phyloP scores from a whole-genome alignment of 2,888 invertebrate genomes.

The Agrochola macilenta region DNA sequence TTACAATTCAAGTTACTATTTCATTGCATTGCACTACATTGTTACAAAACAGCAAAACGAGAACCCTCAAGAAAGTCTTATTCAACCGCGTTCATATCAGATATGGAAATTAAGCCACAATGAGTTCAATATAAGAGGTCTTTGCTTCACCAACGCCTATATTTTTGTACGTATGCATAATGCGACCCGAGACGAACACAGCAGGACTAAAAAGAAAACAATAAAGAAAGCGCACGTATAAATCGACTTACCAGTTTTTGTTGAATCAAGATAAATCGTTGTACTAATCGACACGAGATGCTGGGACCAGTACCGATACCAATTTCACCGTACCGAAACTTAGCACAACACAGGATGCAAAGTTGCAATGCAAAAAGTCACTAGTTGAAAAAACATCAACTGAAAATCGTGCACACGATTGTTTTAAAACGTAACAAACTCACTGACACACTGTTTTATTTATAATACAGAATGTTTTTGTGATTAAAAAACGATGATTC shows the following conservation, averaged over 20 bases:
- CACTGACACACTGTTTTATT: conserved; percentile 67
- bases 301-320: conserved; percentile 75
- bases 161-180: conserved; percentile 59
- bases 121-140: conserved; percentile 55
- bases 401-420: conserved; percentile 32
- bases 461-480: conserved; percentile 68
- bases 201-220: conserved; percentile 71
- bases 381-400: conserved; percentile 38
- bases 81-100: conserved; percentile 48
- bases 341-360: conserved; percentile 66
- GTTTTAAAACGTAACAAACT: conserved; percentile 53
- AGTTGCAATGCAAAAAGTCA: conserved; percentile 65
- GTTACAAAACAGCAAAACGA: conserved; percentile 25
- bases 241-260: conserved; percentile 81
- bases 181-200: conserved; percentile 43
- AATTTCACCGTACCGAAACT: conserved; percentile 78
- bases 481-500: conserved; percentile 75
- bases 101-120: conserved; percentile 64
- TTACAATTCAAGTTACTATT: conserved; percentile 2
- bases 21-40: not conserved
- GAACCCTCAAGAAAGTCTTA: conserved; percentile 53
- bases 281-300: conserved; percentile 78
- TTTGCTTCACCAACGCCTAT: conserved; percentile 55
- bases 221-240: conserved; percentile 70
- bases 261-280: conserved; percentile 83